phyloP scores from a whole-genome alignment of 2,888 invertebrate genomes.

The Drosophila acutilabella region DNA sequence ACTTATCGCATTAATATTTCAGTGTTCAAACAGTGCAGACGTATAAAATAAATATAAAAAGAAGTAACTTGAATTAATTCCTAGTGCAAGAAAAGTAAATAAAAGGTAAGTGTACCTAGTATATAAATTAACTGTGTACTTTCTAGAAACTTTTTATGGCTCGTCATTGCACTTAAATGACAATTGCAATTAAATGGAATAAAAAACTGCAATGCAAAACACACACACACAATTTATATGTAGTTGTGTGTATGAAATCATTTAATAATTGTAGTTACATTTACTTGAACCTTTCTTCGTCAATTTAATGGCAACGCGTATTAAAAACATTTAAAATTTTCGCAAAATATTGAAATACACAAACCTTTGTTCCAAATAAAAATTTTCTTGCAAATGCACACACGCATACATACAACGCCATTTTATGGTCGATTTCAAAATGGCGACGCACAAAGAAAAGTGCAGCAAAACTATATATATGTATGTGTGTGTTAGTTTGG shows the following conservation, averaged over 20 bases:
- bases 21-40: slow-evolving; percentile 36
- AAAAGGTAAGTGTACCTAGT: slow-evolving; percentile 37
- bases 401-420: slow-evolving; percentile 20
- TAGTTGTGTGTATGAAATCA: neutral
- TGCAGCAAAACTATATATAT: slow-evolving; percentile 27
- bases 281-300: too few relatives aligned
- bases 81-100: slow-evolving; percentile 7
- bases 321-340: neutral
- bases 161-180: neutral
- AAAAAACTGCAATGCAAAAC: slow-evolving; percentile 27
- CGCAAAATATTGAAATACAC: neutral
- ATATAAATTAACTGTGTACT: neutral
- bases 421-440: slow-evolving; percentile 40
- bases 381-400: slow-evolving; percentile 4
- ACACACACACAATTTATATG: neutral
- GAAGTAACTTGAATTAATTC: neutral
- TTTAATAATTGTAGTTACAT: too few relatives aligned
- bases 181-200: neutral
- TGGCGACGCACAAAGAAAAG: slow-evolving; percentile 44
- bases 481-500: neutral
- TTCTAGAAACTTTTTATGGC: neutral
- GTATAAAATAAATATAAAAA: slow-evolving; percentile 4
- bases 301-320: neutral
- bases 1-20: slow-evolving; percentile 24
- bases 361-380: neutral